A percentile compares a stretch with the other conserved stretches of the same genome.
These are phyloP conservation scores for Melinaea marsaeus DNA, from an alignment of 2,888 invertebrate species.

Conservation along the genomic window DNA sequence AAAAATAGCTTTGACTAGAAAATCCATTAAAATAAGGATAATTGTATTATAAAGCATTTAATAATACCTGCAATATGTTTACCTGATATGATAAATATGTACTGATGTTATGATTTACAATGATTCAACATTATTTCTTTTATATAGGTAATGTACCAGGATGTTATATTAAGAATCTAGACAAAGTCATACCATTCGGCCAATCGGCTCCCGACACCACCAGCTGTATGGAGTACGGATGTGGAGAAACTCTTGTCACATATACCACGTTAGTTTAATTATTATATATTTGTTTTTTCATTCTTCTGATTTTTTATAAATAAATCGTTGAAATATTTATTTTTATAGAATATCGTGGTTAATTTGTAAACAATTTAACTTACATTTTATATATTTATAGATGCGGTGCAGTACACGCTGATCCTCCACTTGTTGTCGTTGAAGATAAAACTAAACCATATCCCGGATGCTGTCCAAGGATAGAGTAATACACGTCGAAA, in stretches of 20 bases:
- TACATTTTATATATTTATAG: constrained; percentile 20
- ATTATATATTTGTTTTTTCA: not conserved
- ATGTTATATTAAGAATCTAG: constrained; percentile 35
- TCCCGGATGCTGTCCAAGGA: too few relatives aligned
- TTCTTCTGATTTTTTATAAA: not conserved
- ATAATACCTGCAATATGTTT: too few relatives aligned
- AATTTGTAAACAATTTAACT: not conserved
- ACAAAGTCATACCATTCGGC: constrained; percentile 34
- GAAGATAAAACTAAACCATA: too few relatives aligned
- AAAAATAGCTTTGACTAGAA: too few relatives aligned
- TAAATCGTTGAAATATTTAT: too few relatives aligned
- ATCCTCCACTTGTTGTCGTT: constrained; percentile 9
- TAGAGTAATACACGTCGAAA: too few relatives aligned
- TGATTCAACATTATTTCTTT: not conserved
- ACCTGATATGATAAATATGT: constrained; percentile 7
- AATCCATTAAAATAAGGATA: too few relatives aligned
- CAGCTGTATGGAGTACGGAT: constrained; percentile 31
- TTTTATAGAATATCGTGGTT: too few relatives aligned
- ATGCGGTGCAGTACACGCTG: constrained; percentile 15
- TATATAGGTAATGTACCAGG: constrained; percentile 35
- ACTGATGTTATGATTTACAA: constrained; percentile 3
- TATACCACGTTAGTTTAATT: constrained; percentile 22
- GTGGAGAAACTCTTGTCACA: constrained; percentile 14
- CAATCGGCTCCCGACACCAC: constrained; percentile 19
- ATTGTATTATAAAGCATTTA: too few relatives aligned